Percentiles rank a stretch among this genome's conserved stretches.
Evolutionary conservation across 1,140 invertebrate species (phyloP).

Genomic region (Sogatella furcifera): DNA sequence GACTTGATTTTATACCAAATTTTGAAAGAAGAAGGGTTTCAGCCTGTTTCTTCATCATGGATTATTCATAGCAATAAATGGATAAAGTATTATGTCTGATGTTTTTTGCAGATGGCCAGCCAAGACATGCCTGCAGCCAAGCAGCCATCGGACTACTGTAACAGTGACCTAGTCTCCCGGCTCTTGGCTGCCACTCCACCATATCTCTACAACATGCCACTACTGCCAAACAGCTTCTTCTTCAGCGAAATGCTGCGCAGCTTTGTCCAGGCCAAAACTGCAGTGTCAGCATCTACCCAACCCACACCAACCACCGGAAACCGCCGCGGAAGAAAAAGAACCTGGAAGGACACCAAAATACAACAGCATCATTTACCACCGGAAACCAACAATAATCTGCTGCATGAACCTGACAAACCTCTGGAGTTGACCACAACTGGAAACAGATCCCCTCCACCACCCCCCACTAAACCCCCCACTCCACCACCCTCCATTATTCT

Average conservation of each 20-base stretch:
- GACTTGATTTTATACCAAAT: too few relatives aligned
- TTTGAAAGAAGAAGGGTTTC: too few relatives aligned
- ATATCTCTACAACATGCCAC: conserved; percentile 65
- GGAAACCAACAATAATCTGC: too few relatives aligned
- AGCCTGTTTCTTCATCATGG: too few relatives aligned
- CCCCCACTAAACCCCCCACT: conserved; percentile 20
- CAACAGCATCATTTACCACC: conserved; percentile 28
- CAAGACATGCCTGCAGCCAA: too few relatives aligned
- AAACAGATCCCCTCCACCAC: conserved; percentile 7
- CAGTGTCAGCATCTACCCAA: conserved; percentile 27
- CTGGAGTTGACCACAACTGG: conserved; percentile 46
- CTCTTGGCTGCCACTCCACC: conserved; percentile 24
- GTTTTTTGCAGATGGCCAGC: too few relatives aligned
- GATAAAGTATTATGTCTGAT: too few relatives aligned
- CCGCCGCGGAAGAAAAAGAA: conserved; percentile 37
- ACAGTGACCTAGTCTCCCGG: neutral
- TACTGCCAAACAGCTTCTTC: conserved; percentile 69
- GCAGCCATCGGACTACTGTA: neutral
- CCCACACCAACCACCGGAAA: conserved; percentile 37
- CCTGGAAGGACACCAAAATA: conserved; percentile 39
- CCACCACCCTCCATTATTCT: neutral
- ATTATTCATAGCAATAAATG: too few relatives aligned
- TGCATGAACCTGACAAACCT: conserved; percentile 32
- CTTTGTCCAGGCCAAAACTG: conserved; percentile 13
- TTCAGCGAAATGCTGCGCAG: conserved; percentile 28